These are phyloP conservation scores for Rotaria socialis DNA, from an alignment of 2,888 invertebrate genomes.

Conservation along the genomic window DNA sequence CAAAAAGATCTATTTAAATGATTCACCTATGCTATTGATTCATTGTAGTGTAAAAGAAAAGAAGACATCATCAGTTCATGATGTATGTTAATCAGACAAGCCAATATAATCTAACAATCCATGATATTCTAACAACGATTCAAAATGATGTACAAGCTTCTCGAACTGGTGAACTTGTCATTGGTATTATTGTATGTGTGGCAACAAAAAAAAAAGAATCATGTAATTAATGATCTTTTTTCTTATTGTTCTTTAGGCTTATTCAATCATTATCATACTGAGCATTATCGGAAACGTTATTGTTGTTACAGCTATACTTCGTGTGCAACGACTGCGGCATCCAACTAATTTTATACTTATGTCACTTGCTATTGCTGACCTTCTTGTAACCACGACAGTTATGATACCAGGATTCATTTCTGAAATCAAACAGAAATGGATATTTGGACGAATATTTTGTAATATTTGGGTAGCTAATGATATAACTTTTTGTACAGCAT, in stretches of 20 bases:
- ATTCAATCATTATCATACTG: slow-evolving; percentile 39
- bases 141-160: background rate
- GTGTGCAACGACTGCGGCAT: slow-evolving; percentile 39
- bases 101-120: background rate
- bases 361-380: slow-evolving; percentile 43
- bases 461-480: slow-evolving; percentile 44
- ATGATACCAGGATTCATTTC: slow-evolving; percentile 44
- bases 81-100: background rate
- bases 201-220: background rate
- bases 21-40: background rate
- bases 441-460: slow-evolving; percentile 43
- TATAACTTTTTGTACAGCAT: slow-evolving; percentile 46
- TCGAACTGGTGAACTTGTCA: slow-evolving; percentile 8
- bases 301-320: slow-evolving; percentile 40
- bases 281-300: slow-evolving; percentile 41
- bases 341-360: slow-evolving; percentile 44
- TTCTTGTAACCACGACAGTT: slow-evolving; percentile 43
- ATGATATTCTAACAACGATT: background rate
- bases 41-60: background rate
- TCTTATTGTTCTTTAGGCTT: background rate
- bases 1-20: background rate
- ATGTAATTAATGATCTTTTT: background rate
- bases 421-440: slow-evolving; percentile 43
- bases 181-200: background rate
- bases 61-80: background rate